Evolutionary conservation across 2,113 vertebrate genomes (phyloP), one percentile per base, ranked within the genome.

Genomic region (Condylura cristata): DNA sequence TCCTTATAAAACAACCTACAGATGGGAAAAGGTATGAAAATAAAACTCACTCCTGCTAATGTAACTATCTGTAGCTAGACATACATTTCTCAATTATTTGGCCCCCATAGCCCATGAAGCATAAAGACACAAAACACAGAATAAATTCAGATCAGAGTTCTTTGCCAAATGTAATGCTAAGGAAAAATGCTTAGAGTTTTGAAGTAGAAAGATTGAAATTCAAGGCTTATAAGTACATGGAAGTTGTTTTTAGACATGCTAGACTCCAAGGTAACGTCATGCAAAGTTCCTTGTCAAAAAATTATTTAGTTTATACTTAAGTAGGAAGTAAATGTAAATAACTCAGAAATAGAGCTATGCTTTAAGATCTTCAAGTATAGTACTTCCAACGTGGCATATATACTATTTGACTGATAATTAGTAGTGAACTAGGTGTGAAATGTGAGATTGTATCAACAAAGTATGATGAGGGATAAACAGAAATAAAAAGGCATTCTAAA

Each of bases 31-130:
- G 58, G 6, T 51, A 5, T 60, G 48, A 68, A 79, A 32, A 87
- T 60, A 37, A 92, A 96, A 96, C 39, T 90, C 28, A 56, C 22
- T 70, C 30, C 41, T 34, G 9, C 30, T 84, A 89, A 81, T 68
- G 12, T 44, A 65, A 84, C 75, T 2, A 58, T 10, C 2, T 68
- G 5, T 10, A 72, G 5, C 56, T 88, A 63, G 5, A 8, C 28
- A 58, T 74, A 58, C 28, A 86, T 82, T 90, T 70, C 81, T 76
- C 66, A 87, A 53, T 86, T 46, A 39, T 44, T 63, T 10, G 34
- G 17, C 3, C 41, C 41, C 6, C 13, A 34, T 65, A 32, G 32
- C 2, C 20, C 63, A 82, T 34, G 32, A 75, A 61, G 4, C 41
- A 48, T 53, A 51, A 86, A 79, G 11, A 41, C 3, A 46, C 18